Evolutionary conservation across 1,140 invertebrate species (phyloP), one percentile per base, ranked within the genome.

Genomic region (Drosophila lowei): DNA sequence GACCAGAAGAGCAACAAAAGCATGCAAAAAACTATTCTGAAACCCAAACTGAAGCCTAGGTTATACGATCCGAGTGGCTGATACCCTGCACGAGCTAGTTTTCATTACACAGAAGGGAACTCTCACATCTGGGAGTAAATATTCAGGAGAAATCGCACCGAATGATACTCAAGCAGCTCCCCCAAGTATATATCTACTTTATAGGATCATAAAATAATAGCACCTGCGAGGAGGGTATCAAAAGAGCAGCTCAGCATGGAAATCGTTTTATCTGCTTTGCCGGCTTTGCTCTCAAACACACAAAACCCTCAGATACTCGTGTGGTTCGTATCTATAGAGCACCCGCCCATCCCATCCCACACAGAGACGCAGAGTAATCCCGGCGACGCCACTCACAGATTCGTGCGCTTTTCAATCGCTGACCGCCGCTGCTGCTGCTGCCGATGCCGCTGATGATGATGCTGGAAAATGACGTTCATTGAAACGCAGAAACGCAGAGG

Each of bases 201-300:
- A 38, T 38, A 4, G 34, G 11, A 38, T 38, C 34, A 38, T 34
- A 38, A 9, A 38, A 38, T 38, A 0, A 38, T 13, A 13, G 34
- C 34, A 38, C 11, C 34, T 5, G 4, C 15, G 18, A 15, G 41
- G n/a, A 42, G 43, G 13, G 23, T 30, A 62, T 48, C 47, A 59
- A 66, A 72, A 76, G 57, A 67, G 68, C 63, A 74, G 61, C 58
- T 63, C 50, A 58, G 44, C 52, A 61, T 47, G 44, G 46, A 72
- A 68, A 77, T 68, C 76, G 72, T 85, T 79, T 84, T 64, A 77
- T 73, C 41, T 80, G 72, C 30, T 11, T 34, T 34, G 9, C 80
- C 80, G 80, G 80, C 75, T 65, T 49, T 41, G 28, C 23, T 25
- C 5, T 25, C 23, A 25, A 25, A 25, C 23, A 25, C 23, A 5